Conservation (phyloP, 2,888 invertebrate species). For the Pachymerium ferrugineum region DNA sequence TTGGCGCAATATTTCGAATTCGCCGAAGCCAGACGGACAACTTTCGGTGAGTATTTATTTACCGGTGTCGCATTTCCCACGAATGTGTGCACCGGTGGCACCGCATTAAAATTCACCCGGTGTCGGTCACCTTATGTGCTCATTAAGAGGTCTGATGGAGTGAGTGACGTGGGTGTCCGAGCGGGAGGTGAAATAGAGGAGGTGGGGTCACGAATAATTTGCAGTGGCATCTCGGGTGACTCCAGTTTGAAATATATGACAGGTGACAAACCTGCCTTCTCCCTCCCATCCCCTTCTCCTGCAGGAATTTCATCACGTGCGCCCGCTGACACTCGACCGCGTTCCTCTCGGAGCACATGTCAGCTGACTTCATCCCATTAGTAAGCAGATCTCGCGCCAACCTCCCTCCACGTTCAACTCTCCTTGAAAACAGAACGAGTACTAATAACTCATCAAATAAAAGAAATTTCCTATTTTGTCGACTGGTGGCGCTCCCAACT, state of each 20-base stretch:
- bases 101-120: neutral
- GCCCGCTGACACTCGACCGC: constrained; percentile 9
- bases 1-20: constrained; percentile 64
- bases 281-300: neutral
- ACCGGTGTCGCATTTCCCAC: neutral
- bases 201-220: neutral
- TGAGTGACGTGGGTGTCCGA: constrained; percentile 16
- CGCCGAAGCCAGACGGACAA: constrained; percentile 68
- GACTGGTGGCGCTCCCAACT: neutral
- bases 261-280: neutral
- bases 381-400: constrained; percentile 1
- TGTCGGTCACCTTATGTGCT: neutral
- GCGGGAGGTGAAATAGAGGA: neutral
- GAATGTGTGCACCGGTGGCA: neutral
- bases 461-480: neutral
- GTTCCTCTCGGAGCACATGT: neutral
- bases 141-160: constrained; percentile 4
- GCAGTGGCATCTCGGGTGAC: constrained; percentile 12
- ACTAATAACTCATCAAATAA: neutral
- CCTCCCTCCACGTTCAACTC: neutral
- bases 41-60: constrained; percentile 55
- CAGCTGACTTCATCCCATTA: constrained; percentile 14
- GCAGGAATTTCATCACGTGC: constrained; percentile 7
- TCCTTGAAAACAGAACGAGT: neutral
- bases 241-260: constrained; percentile 11